Base-by-base conservation (phyloP, 2,797 vertebrate genomes). In the Myotis myotis region DNA sequence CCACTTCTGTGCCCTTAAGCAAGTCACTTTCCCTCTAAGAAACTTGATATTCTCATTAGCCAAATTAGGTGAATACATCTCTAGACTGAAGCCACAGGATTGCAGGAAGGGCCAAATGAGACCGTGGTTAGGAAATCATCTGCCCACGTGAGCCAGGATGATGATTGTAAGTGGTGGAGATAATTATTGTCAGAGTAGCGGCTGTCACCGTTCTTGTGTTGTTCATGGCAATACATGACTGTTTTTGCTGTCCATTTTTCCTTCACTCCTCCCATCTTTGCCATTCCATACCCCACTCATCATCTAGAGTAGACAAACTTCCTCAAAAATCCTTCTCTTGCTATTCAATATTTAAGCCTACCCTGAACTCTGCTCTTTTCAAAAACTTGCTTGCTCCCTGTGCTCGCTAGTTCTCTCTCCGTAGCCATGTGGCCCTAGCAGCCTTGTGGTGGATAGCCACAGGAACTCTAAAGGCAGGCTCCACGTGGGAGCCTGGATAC, bases 21-120 rank as follows among this genome's bases (percentile, higher is more conserved):
- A 93, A 93, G 93, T 93, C 85, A 74, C 30, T 88, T 93, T 87
- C 71, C 79, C 66, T 87, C 38, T 36, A n/a, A 85, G 6, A 38
- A n/a, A 38, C n/a, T 94, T 38, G 23, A 12, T 66, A 16, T 95
- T 93, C 70, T 91, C 74, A 41, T 91, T 88, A 84, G 70, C 79
- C 76, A 92, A 89, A 90, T 92, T 90, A 85, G 28, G 8, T 79
- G 76, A 72, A 72, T 60, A 62, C 30, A 57, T 30, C 89, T 62
- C 1, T 7, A 92, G 28, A 93, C 49, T 60, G 33, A 95, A 92
- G 74, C 62, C 74, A 62, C 28, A 89, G 82, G 57, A 80, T 15
- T 86, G 19, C 23, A 38, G 25, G 30, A 16, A 86, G 53, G 36
- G 41, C 53, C 57, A 57, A 76, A 57, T 80, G 88, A 91, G 75